Base-by-base conservation (phyloP, 2,113 vertebrate species). In the Syngnathus floridae region DNA sequence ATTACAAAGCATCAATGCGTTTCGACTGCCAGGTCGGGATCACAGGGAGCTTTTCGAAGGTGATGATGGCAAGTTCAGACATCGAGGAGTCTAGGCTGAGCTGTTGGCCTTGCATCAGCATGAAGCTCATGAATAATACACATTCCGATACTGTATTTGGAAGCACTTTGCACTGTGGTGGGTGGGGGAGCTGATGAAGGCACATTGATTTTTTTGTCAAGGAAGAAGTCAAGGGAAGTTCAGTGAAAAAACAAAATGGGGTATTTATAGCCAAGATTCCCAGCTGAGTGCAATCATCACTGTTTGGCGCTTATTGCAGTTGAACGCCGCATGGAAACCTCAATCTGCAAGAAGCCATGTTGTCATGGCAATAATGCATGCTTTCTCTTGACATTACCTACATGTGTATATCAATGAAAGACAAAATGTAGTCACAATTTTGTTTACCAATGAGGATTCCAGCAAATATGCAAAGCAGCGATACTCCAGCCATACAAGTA, bases 101-200 rank as follows among this genome's bases (percentile, higher is more conserved):
- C 64, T 8, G 56, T 41, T 62, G 83, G 72, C 85, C 83, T 82
- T 37, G 82, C 31, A 36, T 76, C 74, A 86, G 79, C 83, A 75
- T 37, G 55, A 17, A 62, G 36, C 76, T 85, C 78, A 87, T 88
- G 81, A 86, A 88, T 86, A 81, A 86, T 83, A 75, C 41, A 87
- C 55, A 76, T 62, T 62, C 64, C 65, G 72, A 62, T 69, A 77
- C 82, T 81, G 82, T 85, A 83, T 85, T 80, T 87, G 82, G 82
- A 83, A 78, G 80, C 83, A 84, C 77, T 88, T 69, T 78, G 77
- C 67, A 36, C 58, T 16, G 55, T 38, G n/a, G 61, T 35, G 37
- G 59, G 19, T 35, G 37, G 59, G 19, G 55, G 64, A 57, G 60
- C 26, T 48, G 71, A 58, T 65, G 71, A 79, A 22, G 67, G 70